These are phyloP conservation scores for Orycteropus afer DNA, from an alignment of 2,113 vertebrate species.

Conservation along the genomic window DNA sequence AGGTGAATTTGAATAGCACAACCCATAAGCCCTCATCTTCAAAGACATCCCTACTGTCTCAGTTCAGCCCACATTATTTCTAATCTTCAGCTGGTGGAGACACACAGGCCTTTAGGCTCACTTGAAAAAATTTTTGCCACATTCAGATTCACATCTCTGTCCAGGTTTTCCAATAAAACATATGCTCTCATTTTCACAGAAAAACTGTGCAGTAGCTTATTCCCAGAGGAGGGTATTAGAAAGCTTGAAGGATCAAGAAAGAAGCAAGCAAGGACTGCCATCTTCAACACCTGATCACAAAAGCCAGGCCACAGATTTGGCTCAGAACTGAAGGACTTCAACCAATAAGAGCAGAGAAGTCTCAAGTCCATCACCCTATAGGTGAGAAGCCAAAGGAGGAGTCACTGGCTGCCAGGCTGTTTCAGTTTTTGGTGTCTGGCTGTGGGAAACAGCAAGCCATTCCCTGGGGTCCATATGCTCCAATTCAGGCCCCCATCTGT, in stretches of 20 bases:
- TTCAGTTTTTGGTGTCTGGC: not conserved
- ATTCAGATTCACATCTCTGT: not conserved
- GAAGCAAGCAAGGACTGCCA: not conserved
- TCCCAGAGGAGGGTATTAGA: fast-evolving
- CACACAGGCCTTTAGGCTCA: fast-evolving
- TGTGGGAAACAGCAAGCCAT: fast-evolving
- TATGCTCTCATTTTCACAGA: not conserved
- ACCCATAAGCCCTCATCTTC: fast-evolving
- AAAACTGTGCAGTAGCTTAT: too few species aligned
- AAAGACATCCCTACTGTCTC: not conserved
- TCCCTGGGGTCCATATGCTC: fast-evolving
- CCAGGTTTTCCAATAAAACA: not conserved
- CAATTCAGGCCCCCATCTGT: fast-evolving
- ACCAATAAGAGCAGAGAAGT: fast-evolving
- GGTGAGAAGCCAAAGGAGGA: too few species aligned
- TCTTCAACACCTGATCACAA: too few species aligned
- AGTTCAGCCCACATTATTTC: not conserved
- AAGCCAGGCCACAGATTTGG: not conserved
- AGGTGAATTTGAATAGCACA: not conserved
- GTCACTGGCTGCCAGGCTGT: too few species aligned
- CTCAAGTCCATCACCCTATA: not conserved
- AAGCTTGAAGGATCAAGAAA: not conserved
- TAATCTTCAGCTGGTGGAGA: not conserved
- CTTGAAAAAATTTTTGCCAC: not conserved
- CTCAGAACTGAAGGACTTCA: fast-evolving